Conservation (phyloP, 2,888 invertebrate genomes). For the Pyrgus malvae region DNA sequence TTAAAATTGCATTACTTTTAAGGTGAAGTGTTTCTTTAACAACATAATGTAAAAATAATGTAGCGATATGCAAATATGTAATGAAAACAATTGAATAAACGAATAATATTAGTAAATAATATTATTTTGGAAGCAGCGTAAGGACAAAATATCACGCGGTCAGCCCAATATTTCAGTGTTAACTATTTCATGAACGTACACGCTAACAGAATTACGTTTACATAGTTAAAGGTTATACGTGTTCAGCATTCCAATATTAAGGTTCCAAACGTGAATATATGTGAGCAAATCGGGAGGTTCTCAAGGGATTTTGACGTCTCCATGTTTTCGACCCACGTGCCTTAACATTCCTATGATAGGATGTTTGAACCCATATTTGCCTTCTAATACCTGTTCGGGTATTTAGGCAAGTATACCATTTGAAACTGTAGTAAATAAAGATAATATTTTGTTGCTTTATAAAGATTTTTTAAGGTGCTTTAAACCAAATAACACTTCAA, state of each 20-base stretch:
- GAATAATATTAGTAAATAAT: too few species aligned
- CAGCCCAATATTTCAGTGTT: constrained; percentile 23
- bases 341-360: constrained; percentile 22
- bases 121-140: too few species aligned
- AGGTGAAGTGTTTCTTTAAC: too few species aligned
- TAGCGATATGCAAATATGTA: too few species aligned
- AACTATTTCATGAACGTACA: constrained; percentile 13
- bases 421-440: not conserved
- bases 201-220: constrained; percentile 23
- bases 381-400: constrained; percentile 10
- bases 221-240: constrained; percentile 34
- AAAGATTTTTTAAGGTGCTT: too few species aligned
- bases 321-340: constrained; percentile 17
- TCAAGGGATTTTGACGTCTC: constrained; percentile 29
- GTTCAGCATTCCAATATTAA: constrained; percentile 40
- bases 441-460: not conserved
- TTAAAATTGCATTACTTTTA: too few species aligned
- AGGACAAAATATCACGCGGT: too few species aligned
- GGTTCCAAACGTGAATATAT: constrained; percentile 33
- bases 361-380: constrained; percentile 23
- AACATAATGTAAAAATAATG: too few species aligned
- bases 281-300: constrained; percentile 30
- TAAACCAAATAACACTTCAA: too few species aligned
- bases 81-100: too few species aligned
- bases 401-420: constrained; percentile 2